Percentiles rank a stretch among this genome's conserved stretches.
Conservation (phyloP, 1,140 invertebrate species). For the Argopecten irradians region DNA sequence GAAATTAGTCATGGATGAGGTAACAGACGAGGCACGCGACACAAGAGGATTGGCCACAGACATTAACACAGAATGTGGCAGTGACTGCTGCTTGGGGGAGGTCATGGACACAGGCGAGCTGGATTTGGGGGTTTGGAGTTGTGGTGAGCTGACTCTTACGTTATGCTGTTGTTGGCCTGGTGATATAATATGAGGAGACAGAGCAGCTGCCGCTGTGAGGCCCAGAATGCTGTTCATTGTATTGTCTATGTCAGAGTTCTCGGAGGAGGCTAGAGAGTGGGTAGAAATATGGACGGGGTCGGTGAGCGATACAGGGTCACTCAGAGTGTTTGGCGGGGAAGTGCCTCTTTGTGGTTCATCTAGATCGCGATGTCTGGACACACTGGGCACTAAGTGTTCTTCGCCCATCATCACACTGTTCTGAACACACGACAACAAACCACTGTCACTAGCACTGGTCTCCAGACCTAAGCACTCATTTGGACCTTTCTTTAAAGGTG, state of each 20-base stretch:
- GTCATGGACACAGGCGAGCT: conserved; percentile 42
- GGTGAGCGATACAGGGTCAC: not conserved
- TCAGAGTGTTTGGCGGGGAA: not conserved
- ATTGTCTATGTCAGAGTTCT: conserved; percentile 48
- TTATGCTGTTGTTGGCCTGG: conserved; percentile 43
- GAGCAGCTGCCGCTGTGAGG: conserved; percentile 46
- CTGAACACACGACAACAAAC: not conserved
- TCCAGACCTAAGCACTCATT: not conserved
- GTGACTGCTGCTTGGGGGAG: not conserved
- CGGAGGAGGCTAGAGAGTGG: not conserved
- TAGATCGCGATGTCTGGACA: not conserved
- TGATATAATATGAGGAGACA: conserved; percentile 57
- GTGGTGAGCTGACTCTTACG: conserved; percentile 39
- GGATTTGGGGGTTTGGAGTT: conserved; percentile 42
- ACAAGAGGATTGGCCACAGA: conserved; percentile 30
- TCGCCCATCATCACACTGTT: not conserved
- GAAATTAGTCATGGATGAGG: not conserved
- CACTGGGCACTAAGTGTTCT: not conserved
- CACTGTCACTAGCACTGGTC: not conserved
- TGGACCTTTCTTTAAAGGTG: not conserved
- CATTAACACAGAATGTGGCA: not conserved
- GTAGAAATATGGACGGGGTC: conserved; percentile 37
- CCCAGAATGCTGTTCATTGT: conserved; percentile 47
- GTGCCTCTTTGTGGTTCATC: not conserved
- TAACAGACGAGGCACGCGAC: conserved; percentile 25